Percentiles rank a stretch among this genome's conserved stretches.
Evolutionary conservation across 2,113 vertebrate genomes (phyloP).

Genomic region (Spheniscus mendiculus): DNA sequence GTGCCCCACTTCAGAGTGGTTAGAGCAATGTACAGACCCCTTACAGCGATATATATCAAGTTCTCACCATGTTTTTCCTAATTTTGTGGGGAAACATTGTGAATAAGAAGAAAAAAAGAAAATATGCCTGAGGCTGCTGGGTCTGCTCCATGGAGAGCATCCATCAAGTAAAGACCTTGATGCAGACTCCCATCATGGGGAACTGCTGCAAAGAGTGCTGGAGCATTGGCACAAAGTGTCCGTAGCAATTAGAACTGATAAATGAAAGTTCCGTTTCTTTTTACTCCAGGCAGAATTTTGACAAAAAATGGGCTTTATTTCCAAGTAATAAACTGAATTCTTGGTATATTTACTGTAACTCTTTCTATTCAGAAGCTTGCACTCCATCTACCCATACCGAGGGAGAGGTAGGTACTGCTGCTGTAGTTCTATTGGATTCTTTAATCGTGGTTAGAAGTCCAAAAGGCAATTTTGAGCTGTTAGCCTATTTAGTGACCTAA

Average conservation of each 20-base stretch:
- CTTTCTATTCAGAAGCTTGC: background rate
- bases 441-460: background rate
- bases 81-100: background rate
- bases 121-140: background rate
- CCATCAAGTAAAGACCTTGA: background rate
- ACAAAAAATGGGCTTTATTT: background rate
- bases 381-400: background rate
- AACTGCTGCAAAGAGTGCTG: background rate
- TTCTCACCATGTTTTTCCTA: background rate
- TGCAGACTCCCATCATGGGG: background rate
- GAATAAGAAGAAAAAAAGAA: background rate
- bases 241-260: background rate
- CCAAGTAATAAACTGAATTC: background rate
- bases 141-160: background rate
- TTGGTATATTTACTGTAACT: background rate
- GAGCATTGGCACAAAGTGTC: background rate
- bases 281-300: background rate
- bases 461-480: background rate
- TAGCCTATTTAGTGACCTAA: background rate
- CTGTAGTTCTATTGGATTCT: background rate
- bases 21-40: background rate
- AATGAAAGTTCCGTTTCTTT: background rate
- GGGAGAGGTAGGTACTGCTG: background rate
- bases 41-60: background rate
- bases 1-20: background rate